Evolutionary conservation across 2,113 vertebrate species (phyloP).

Genomic region (Perca flavescens): DNA sequence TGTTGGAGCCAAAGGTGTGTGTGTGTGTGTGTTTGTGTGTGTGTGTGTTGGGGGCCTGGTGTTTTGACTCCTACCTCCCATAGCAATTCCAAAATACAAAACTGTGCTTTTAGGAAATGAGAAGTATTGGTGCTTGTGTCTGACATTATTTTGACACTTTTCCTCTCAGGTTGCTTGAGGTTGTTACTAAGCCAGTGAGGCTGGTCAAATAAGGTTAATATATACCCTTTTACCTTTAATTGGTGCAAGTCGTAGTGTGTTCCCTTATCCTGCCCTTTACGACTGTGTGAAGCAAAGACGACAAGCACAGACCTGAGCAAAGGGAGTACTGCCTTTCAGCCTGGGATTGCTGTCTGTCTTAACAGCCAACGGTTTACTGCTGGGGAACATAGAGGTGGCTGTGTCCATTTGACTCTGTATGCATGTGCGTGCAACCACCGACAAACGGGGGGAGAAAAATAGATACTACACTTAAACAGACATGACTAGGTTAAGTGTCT

Average conservation of each 20-base stretch:
- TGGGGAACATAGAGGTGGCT: constrained; percentile 71
- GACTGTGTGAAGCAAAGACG: constrained; percentile 40
- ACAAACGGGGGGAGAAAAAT: constrained; percentile 1
- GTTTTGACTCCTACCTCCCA: constrained; percentile 27
- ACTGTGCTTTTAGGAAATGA: constrained; percentile 21
- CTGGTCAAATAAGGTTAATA: constrained; percentile 46
- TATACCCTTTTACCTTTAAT: constrained; percentile 13
- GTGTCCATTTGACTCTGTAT: constrained; percentile 73
- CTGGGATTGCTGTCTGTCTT: constrained; percentile 51
- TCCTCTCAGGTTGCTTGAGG: constrained; percentile 22
- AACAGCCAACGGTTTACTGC: constrained; percentile 70
- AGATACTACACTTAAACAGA: constrained; percentile 34
- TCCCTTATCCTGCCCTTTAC: constrained; percentile 38
- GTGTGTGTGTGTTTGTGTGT: constrained; percentile 19
- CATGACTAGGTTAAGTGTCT: constrained; percentile 46
- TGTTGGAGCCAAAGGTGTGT: constrained; percentile 7
- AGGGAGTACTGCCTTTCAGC: constrained; percentile 71
- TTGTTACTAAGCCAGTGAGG: constrained; percentile 1
- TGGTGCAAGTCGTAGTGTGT: constrained; percentile 29
- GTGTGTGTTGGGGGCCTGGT: background rate
- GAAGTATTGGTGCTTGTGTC: constrained; percentile 7
- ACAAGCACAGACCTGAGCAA: constrained; percentile 68
- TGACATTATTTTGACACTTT: constrained; percentile 21
- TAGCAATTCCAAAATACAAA: constrained; percentile 18
- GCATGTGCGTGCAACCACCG: constrained; percentile 66